Conservation (phyloP, 2,113 vertebrate species). For the Nannospalax galili region DNA sequence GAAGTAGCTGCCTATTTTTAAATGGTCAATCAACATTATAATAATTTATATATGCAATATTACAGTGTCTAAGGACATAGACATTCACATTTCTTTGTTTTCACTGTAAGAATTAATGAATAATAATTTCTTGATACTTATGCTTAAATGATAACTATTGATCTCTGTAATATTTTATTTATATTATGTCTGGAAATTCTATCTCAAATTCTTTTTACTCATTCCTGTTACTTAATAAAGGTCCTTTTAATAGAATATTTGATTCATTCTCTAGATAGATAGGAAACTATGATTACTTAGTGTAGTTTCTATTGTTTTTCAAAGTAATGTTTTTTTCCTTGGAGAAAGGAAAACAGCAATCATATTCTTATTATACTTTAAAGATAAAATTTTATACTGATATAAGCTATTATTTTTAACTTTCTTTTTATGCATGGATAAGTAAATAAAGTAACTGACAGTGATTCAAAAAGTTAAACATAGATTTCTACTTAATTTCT, state of each 20-base stretch:
- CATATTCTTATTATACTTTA: neutral
- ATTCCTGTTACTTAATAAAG: neutral
- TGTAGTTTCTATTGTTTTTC: conserved; percentile 2
- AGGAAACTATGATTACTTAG: neutral
- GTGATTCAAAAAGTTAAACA: conserved; percentile 24
- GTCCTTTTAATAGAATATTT: neutral
- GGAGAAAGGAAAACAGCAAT: neutral
- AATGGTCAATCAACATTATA: too few relatives aligned
- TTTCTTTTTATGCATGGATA: neutral
- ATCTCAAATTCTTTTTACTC: neutral
- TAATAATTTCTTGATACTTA: neutral
- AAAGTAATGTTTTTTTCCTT: neutral
- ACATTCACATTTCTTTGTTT: conserved; percentile 1
- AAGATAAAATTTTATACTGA: neutral
- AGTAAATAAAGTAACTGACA: neutral
- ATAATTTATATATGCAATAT: too few relatives aligned
- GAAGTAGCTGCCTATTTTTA: too few relatives aligned
- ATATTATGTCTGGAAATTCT: neutral
- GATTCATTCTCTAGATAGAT: neutral
- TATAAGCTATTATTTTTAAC: conserved; percentile 12
- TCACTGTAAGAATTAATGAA: neutral
- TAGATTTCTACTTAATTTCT: conserved; percentile 12
- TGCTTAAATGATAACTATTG: neutral
- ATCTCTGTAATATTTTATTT: neutral
- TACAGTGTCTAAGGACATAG: neutral